Conservation (phyloP, 2,888 invertebrate species). For the Capitulum mitella region DNA sequence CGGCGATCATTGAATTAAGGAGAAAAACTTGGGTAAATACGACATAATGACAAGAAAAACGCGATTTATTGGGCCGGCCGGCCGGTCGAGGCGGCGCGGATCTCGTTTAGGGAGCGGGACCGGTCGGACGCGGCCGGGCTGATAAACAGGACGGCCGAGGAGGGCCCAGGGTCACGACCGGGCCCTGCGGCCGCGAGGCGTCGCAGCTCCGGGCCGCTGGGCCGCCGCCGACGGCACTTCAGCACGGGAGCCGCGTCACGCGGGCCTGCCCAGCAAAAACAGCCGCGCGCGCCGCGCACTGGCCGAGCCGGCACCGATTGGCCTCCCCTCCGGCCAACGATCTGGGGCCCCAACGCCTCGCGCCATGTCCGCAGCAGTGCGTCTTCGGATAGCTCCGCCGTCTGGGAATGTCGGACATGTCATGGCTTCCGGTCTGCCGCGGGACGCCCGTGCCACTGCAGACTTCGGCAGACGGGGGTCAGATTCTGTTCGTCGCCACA, state of each 20-base stretch:
- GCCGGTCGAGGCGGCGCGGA: background rate
- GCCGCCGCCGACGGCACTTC: too few species aligned
- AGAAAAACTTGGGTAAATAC: conserved; percentile 18
- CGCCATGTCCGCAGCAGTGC: background rate
- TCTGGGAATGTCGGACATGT: background rate
- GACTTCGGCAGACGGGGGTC: too few species aligned
- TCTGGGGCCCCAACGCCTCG: background rate
- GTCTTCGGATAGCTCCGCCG: background rate
- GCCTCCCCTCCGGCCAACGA: background rate
- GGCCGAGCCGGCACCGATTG: background rate
- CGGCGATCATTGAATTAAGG: conserved; percentile 18
- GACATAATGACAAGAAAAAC: conserved; percentile 14
- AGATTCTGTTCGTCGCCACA: too few species aligned
- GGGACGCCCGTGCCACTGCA: too few species aligned
- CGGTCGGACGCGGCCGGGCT: too few species aligned
- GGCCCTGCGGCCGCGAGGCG: too few species aligned
- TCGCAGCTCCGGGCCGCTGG: too few species aligned
- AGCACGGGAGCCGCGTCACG: too few species aligned
- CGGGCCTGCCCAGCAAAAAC: background rate
- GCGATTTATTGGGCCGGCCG: background rate
- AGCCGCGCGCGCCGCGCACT: background rate
- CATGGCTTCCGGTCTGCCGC: too few species aligned
- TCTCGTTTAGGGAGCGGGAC: too few species aligned
- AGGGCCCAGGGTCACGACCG: too few species aligned
- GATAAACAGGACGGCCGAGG: background rate